phyloP scores from a whole-genome alignment of 2,888 invertebrate genomes.

The Cantharis lateralis region DNA sequence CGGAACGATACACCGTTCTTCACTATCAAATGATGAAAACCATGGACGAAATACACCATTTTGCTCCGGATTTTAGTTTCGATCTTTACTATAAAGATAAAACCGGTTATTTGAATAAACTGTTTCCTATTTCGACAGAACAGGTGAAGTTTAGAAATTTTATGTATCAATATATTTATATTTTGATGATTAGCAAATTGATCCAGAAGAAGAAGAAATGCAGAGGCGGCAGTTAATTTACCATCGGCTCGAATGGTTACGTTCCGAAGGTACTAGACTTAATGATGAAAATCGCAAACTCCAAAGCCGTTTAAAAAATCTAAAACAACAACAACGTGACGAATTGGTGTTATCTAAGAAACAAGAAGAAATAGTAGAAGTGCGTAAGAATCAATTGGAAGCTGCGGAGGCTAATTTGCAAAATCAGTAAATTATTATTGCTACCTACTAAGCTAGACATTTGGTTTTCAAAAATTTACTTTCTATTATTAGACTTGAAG shows the following conservation, averaged over 20 bases:
- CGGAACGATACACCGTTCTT: slow-evolving; percentile 43
- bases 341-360: slow-evolving; percentile 40
- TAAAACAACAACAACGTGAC: slow-evolving; percentile 45
- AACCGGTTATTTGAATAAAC: slow-evolving; percentile 40
- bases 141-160: slow-evolving; percentile 4
- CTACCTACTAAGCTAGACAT: neutral
- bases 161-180: neutral
- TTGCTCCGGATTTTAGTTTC: slow-evolving; percentile 51
- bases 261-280: slow-evolving; percentile 51
- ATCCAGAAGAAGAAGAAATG: slow-evolving; percentile 43
- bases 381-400: slow-evolving; percentile 42
- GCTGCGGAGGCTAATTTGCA: slow-evolving; percentile 45
- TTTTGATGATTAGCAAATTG: neutral
- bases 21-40: slow-evolving; percentile 48
- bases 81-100: slow-evolving; percentile 45
- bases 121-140: slow-evolving; percentile 40
- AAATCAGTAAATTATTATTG: slow-evolving; percentile 41
- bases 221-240: slow-evolving; percentile 50
- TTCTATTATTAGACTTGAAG: slow-evolving; percentile 39
- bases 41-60: slow-evolving; percentile 49
- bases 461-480: neutral
- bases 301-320: slow-evolving; percentile 43
- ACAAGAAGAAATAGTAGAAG: slow-evolving; percentile 43
- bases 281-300: slow-evolving; percentile 49
- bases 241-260: slow-evolving; percentile 53